Evolutionary conservation across 2,113 vertebrate species (phyloP).

Genomic region (Brachyistius frenatus): DNA sequence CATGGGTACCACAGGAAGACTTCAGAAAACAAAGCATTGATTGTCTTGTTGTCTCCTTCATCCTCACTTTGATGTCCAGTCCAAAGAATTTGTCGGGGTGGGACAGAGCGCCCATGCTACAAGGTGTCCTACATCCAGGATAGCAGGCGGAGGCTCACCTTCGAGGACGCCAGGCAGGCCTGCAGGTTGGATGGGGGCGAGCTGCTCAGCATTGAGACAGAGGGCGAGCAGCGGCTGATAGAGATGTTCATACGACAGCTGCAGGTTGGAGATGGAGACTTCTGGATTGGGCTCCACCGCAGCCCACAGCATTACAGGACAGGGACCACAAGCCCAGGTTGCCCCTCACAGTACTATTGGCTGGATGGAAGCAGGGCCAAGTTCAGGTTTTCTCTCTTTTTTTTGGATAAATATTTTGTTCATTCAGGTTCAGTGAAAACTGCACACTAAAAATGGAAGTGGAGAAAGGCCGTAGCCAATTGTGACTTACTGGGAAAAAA

Average conservation of each 20-base stretch:
- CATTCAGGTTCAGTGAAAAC: background rate
- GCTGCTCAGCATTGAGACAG: conserved; percentile 90
- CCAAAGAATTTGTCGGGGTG: conserved; percentile 89
- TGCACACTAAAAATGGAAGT: background rate
- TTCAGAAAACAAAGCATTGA: conserved; percentile 10
- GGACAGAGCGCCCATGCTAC: conserved; percentile 92
- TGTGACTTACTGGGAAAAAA: conserved; percentile 9
- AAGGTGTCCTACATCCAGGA: conserved; percentile 91
- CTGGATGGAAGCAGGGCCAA: conserved; percentile 88
- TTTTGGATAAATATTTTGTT: background rate
- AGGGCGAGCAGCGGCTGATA: conserved; percentile 90
- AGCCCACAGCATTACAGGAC: conserved; percentile 67
- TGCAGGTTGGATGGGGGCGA: conserved; percentile 88
- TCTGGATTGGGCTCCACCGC: conserved; percentile 94
- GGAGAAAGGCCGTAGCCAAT: conserved; percentile 6
- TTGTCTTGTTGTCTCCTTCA: conserved; percentile 20
- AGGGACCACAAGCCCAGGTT: conserved; percentile 73
- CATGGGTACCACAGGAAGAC: conserved; percentile 3
- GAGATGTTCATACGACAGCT: conserved; percentile 88
- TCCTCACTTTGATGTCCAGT: conserved; percentile 77
- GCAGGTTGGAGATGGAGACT: conserved; percentile 88
- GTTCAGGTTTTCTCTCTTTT: conserved; percentile 86
- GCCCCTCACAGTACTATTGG: conserved; percentile 89
- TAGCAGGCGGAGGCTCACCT: conserved; percentile 84
- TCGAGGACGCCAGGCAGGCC: conserved; percentile 85